Evolutionary conservation across 1,140 invertebrate genomes (phyloP), one percentile per base, ranked within the genome.

Genomic region (Andricus grossulariae): DNA sequence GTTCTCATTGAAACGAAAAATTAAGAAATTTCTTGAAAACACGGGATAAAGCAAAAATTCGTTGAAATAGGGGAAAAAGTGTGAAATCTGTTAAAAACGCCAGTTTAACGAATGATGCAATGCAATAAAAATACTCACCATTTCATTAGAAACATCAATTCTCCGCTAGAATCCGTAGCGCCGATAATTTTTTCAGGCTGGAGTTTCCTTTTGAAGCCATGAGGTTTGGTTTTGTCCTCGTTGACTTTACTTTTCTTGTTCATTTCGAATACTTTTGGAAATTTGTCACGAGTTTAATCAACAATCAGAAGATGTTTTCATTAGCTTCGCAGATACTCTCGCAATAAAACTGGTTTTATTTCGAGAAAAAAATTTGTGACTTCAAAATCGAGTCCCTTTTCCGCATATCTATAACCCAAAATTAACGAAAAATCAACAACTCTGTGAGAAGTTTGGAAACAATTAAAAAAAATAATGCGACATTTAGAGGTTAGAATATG

Each of bases 111-210:
- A 45, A 45, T 45, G 39, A 45, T 45, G 39, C 39, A 10, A 45
- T 45, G 6, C 39, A 45, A 8, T 11, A 45, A 45, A 11, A 45
- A 11, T 11, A 60, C 86, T 89, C 86, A 95, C 96, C 97, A 98
- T 93, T 97, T 97, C 90, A 98, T 97, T 15, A 98, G 91, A 87
- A 98, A 98, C 94, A 97, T 97, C 0, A 98, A 89, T 90, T 97
- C 95, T n/a, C 97, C 97, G 86, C 94, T 95, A 7, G 95, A 95
- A 88, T 97, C 95, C 74, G 97, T 97, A 1, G 96, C 96, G 32
- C 97, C 97, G 83, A 98, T 95, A 74, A 98, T 97, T 90, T 95
- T 96, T 75, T 97, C 96, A 49, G 97, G 95, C 79, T 95, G 93
- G 2, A 98, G 88, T 32, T 94, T 94, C 83, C 97, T 90, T 77